Evolutionary conservation across 2,888 invertebrate species (phyloP).

Genomic region (Teleiodes luculella): DNA sequence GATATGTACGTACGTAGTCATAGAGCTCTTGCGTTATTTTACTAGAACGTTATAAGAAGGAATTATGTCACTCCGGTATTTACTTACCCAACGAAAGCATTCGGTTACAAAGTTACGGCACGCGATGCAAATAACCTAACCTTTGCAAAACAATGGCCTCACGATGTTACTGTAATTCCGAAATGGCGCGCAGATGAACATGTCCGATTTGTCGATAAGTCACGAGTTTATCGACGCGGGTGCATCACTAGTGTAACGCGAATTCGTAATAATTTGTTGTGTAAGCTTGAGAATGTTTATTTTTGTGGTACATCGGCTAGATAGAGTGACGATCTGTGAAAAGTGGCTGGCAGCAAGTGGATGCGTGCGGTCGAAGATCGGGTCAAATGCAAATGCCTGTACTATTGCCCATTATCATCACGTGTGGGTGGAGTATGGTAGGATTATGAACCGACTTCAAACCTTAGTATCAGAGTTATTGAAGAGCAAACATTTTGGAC

Average conservation of each 20-base stretch:
- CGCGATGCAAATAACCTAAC: slow-evolving; percentile 6
- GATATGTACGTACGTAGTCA: too few relatives aligned
- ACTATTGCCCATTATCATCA: too few relatives aligned
- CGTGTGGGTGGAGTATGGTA: too few relatives aligned
- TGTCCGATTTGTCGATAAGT: slow-evolving; percentile 13
- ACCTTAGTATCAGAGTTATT: too few relatives aligned
- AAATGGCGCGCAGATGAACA: slow-evolving; percentile 13
- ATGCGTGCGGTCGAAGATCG: too few relatives aligned
- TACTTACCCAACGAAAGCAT: slow-evolving; percentile 1
- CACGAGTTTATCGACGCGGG: slow-evolving; percentile 22
- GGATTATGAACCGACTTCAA: too few relatives aligned
- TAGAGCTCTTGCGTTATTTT: neutral
- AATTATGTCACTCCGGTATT: neutral
- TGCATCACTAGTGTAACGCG: slow-evolving; percentile 36
- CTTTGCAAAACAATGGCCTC: slow-evolving; percentile 16
- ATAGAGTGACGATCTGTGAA: too few relatives aligned
- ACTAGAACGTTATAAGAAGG: too few relatives aligned
- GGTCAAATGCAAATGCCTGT: too few relatives aligned
- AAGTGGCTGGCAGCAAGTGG: too few relatives aligned
- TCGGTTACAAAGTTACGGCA: slow-evolving; percentile 6
- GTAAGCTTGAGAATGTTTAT: neutral
- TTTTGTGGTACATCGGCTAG: too few relatives aligned
- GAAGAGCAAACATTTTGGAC: too few relatives aligned
- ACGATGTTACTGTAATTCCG: slow-evolving; percentile 11
- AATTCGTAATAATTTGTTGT: slow-evolving; percentile 20